Conservation (phyloP, 2,888 invertebrate genomes). For the Aspidiotus rigidus region DNA sequence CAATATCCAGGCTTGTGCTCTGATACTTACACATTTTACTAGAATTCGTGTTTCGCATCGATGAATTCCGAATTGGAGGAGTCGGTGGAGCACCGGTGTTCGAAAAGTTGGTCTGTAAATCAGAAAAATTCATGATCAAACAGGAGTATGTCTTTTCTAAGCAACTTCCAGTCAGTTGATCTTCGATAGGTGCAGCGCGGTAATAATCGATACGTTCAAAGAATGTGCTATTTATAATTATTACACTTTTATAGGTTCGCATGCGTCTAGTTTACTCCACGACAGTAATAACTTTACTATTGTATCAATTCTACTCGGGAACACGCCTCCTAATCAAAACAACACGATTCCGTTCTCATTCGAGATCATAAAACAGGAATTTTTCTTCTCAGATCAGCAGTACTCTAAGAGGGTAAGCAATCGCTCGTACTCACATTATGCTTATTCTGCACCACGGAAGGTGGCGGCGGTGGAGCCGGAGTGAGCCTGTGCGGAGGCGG, state of each 20-base stretch:
- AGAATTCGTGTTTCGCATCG: constrained; percentile 43
- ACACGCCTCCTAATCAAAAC: no score
- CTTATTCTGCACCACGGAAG: constrained; percentile 35
- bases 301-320: no score
- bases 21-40: constrained; percentile 17
- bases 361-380: not conserved
- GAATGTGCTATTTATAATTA: no score
- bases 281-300: no score
- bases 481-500: constrained; percentile 36
- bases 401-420: not conserved
- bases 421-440: constrained; percentile 22
- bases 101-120: constrained; percentile 16
- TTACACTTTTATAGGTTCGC: no score
- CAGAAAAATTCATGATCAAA: not conserved
- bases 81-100: constrained; percentile 43
- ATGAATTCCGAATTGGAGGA: constrained; percentile 46
- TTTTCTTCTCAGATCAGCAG: not conserved
- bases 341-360: not conserved
- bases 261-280: no score
- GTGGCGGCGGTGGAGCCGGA: constrained; percentile 37
- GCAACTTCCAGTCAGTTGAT: no score
- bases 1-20: not conserved
- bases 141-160: no score
- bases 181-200: no score
- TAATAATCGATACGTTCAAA: no score